Base-by-base conservation (phyloP, 2,113 vertebrate genomes). In the Cervus canadensis region DNA sequence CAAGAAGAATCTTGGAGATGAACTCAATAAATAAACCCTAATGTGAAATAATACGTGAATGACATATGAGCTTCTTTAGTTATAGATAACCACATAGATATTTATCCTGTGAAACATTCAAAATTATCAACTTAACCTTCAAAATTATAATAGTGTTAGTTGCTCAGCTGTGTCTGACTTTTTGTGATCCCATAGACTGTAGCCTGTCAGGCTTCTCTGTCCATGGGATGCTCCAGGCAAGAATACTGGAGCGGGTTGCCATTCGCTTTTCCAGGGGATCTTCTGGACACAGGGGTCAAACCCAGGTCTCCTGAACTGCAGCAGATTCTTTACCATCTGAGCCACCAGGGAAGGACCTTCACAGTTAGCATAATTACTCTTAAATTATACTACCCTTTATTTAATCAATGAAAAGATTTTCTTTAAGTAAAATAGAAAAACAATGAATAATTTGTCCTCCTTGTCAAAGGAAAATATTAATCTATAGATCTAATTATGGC, bases 381-480 rank as follows among this genome's bases (percentile, higher is more conserved):
- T 71, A 23, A 40, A 13, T 71, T 40, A 71, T 23, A 71, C 21
- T 23, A 10, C n/a, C 11, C 8, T 78, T 76, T 78, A 50, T 84
- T 94, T 57, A 86, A 36, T 23, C 6, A 88, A 74, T 59, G 15
- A 92, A 87, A 82, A 59, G 10, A 59, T 89, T 87, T 87, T 67
- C 10, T 7, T 87, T 79, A 79, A 92, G 16, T 33, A 95, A 95
- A 88, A 56, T 6, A 85, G 1, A 28, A 76, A 91, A 81, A 85
- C 3, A 84, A 86, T 56, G 14, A 92, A 67, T 45, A 30, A 88
- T 95, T 82, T 91, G 8, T 82, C 6, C 10, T 3, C 12, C 21
- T 85, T 45, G 78, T 82, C 82, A 79, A 92, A 95, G 45, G 26
- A 83, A 97, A 88, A 67, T 40, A 6, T 86, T 82, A 96, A 86